These are phyloP conservation scores for Microplitis manilae DNA, from an alignment of 2,888 invertebrate genomes.

Conservation along the genomic window DNA sequence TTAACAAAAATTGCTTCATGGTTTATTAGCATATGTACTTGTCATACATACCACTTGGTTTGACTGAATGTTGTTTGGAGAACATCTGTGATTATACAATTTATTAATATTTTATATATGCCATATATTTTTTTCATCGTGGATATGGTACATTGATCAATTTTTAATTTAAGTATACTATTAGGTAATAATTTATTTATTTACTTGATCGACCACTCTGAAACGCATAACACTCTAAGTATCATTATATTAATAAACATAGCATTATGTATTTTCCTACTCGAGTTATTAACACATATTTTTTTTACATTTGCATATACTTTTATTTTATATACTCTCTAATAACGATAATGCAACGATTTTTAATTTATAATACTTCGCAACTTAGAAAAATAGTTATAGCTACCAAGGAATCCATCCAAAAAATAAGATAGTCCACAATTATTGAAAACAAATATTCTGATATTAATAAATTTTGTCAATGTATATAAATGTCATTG, in stretches of 20 bases:
- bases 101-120: conserved; percentile 38
- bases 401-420: conserved; percentile 53
- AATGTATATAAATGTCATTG: neutral
- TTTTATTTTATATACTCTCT: conserved; percentile 62
- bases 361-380: conserved; percentile 70
- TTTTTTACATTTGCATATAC: conserved; percentile 28
- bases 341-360: conserved; percentile 71
- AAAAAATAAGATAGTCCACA: neutral
- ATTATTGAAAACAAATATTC: neutral
- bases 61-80: conserved; percentile 8
- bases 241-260: conserved; percentile 51
- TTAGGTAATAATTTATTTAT: neutral
- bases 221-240: conserved; percentile 42
- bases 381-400: conserved; percentile 71
- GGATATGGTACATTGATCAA: neutral
- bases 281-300: conserved; percentile 65
- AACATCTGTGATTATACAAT: conserved; percentile 32
- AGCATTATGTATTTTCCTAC: conserved; percentile 62
- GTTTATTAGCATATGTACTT: conserved; percentile 14
- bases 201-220: conserved; percentile 33
- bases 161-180: neutral
- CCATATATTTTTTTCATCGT: conserved; percentile 9
- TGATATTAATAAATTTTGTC: neutral
- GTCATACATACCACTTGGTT: neutral
- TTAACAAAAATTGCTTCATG: conserved; percentile 7